phyloP scores from a whole-genome alignment of 2,113 vertebrate species.

The Neodontobutis hainanensis region DNA sequence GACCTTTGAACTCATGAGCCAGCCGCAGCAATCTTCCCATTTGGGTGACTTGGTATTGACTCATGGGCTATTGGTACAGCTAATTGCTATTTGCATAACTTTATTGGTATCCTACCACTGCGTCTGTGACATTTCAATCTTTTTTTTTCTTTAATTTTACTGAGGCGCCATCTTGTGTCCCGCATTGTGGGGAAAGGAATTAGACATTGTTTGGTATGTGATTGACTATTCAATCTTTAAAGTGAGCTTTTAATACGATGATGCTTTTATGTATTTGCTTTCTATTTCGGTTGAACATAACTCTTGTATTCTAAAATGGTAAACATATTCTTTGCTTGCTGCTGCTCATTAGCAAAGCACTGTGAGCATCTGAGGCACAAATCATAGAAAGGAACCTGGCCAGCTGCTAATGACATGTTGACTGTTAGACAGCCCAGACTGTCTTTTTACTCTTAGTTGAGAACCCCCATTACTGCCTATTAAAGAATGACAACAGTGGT shows the following conservation, averaged over 20 bases:
- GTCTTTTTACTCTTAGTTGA: conserved; percentile 10
- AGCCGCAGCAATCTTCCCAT: conserved; percentile 42
- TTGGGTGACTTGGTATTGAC: conserved; percentile 66
- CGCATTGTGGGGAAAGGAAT: conserved; percentile 59
- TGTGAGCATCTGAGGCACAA: conserved; percentile 12
- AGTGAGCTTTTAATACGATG: too few species aligned
- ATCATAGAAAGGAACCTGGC: conserved; percentile 37
- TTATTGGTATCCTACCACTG: conserved; percentile 71
- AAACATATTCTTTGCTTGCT: background rate
- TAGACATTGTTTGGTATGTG: conserved; percentile 63
- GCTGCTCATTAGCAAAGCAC: conserved; percentile 11
- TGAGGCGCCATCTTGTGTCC: conserved; percentile 30
- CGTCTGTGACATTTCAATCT: conserved; percentile 69
- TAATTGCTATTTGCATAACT: conserved; percentile 83
- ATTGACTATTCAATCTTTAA: too few species aligned
- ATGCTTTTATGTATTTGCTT: background rate
- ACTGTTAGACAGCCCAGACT: conserved; percentile 34
- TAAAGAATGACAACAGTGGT: too few species aligned
- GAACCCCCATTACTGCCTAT: background rate
- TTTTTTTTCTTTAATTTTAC: conserved; percentile 27
- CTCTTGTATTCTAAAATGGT: conserved; percentile 16
- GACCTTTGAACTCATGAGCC: conserved; percentile 63
- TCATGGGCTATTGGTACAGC: conserved; percentile 73
- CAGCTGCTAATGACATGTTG: conserved; percentile 43
- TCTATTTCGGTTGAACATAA: background rate